A percentile compares a stretch with the other conserved stretches of the same genome.
Conservation (phyloP, 2,888 invertebrate genomes). For the Oligia strigilis region DNA sequence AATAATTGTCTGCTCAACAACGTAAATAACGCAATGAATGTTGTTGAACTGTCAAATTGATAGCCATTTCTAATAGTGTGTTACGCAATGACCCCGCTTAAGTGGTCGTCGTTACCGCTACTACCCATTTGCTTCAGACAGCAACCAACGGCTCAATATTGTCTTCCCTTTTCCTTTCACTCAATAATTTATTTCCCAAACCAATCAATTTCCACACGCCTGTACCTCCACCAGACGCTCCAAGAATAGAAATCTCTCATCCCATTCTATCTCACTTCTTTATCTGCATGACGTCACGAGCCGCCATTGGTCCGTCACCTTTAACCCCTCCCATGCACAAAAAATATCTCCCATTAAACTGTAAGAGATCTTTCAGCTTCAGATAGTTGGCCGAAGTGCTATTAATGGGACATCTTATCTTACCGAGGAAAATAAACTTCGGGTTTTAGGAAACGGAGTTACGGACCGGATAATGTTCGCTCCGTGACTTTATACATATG, state of each 20-base stretch:
- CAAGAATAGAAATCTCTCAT: slow-evolving; percentile 85
- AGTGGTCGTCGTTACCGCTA: neutral
- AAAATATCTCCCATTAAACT: slow-evolving; percentile 89
- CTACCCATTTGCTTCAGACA: neutral
- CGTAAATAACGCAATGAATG: neutral
- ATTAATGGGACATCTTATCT: slow-evolving; percentile 77
- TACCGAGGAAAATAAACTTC: slow-evolving; percentile 61
- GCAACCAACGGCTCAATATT: neutral
- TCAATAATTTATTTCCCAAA: neutral
- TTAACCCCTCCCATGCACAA: slow-evolving; percentile 89
- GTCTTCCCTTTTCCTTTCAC: neutral
- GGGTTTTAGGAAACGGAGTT: slow-evolving; percentile 50
- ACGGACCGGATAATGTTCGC: slow-evolving; percentile 48
- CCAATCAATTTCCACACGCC: slow-evolving; percentile 62
- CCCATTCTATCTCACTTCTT: slow-evolving; percentile 77
- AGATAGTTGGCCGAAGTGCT: slow-evolving; percentile 80
- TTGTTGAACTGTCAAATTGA: neutral
- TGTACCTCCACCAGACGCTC: slow-evolving; percentile 76
- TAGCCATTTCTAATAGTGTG: too few relatives aligned
- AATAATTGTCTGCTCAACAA: neutral
- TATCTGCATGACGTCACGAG: slow-evolving; percentile 74
- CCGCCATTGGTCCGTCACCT: slow-evolving; percentile 86
- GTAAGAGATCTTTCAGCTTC: slow-evolving; percentile 85
- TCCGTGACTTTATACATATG: slow-evolving; percentile 59
- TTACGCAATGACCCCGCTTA: too few relatives aligned